Evolutionary conservation across 2,888 invertebrate genomes (phyloP), one percentile per base, ranked within the genome.

Genomic region (Diploptera punctata): DNA sequence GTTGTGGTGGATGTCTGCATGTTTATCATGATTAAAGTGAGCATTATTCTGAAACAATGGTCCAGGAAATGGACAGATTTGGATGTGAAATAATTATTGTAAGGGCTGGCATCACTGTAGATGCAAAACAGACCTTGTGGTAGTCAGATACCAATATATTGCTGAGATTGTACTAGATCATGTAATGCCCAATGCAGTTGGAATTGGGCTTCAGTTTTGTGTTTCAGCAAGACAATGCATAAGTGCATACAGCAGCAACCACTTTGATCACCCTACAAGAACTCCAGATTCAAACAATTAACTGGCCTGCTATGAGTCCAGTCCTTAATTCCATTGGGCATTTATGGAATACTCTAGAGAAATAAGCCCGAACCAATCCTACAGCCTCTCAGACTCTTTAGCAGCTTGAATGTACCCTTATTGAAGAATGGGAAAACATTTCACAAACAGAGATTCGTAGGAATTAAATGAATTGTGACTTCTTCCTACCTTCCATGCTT

Each of bases 261-360:
- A 43, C 21, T 9, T 5, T 21, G 24, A 43, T 21, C 21, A 24
- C n/a, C 44, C 65, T 43, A 1, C 44, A 44, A 21, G 65, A 65
- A 43, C 65, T 44, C 19, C 65, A 65, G 21, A 43, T 44, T 65
- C 38, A 65, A 38, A 33, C 65, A 44, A 65, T 65, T 16, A 21
- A 65, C 65, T 65, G 26, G 13, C 43, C 43, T 65, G 44, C 43
- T 21, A 19, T 38, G 19, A 65, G 33, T 43, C 43, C 38, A 7
- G 38, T 38, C 9, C 62, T 65, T 43, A 43, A 38, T 10, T 19
- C 21, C n/a, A 38, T 1, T 65, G 65, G 38, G 65, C 38, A 65
- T 38, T 43, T 65, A 21, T 54, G 54, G 21, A 10, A 54, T 54
- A 21, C n/a, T n/a, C 52, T 52, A 52, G 52, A 52, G 18, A 62